Conservation (phyloP, 2,797 vertebrate species). For the Poeciliopsis gracilis region DNA sequence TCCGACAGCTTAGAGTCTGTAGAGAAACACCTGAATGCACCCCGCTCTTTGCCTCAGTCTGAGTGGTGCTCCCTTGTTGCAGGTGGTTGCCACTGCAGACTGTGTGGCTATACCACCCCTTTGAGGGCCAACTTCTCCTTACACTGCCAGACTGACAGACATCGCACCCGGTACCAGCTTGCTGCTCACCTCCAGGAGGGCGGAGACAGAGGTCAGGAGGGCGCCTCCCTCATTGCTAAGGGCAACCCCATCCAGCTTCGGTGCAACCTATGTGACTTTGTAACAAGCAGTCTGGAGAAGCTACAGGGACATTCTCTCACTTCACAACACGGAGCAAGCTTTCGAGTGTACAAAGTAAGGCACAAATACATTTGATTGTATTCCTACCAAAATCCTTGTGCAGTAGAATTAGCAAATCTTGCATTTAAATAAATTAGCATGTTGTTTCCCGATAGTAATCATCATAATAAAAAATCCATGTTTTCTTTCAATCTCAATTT, state of each 20-base stretch:
- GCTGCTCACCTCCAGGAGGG: slow-evolving; percentile 91
- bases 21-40: slow-evolving; percentile 91
- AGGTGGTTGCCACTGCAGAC: slow-evolving; percentile 94
- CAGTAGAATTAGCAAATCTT: not conserved
- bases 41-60: slow-evolving; percentile 92
- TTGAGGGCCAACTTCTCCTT: slow-evolving; percentile 99
- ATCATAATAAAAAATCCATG: not conserved
- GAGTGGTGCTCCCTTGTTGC: slow-evolving; percentile 96
- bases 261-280: slow-evolving; percentile 95
- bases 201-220: slow-evolving; percentile 85
- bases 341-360: slow-evolving; percentile 94
- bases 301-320: slow-evolving; percentile 92
- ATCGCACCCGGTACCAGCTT: slow-evolving; percentile 95
- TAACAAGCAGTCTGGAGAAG: slow-evolving; percentile 97
- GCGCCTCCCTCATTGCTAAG: slow-evolving; percentile 85
- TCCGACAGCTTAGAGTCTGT: slow-evolving; percentile 93
- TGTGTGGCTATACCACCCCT: slow-evolving; percentile 97
- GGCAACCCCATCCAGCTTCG: slow-evolving; percentile 94
- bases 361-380: not conserved
- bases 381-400: not conserved
- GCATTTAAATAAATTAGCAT: slow-evolving; percentile 2
- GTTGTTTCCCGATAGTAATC: not conserved
- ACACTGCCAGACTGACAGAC: slow-evolving; percentile 98
- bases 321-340: slow-evolving; percentile 92
- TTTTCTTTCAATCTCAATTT: slow-evolving; percentile 10